Percentiles rank a stretch among this genome's conserved stretches.
phyloP scores from a whole-genome alignment of 2,797 vertebrate genomes.

The Echiichthys vipera region DNA sequence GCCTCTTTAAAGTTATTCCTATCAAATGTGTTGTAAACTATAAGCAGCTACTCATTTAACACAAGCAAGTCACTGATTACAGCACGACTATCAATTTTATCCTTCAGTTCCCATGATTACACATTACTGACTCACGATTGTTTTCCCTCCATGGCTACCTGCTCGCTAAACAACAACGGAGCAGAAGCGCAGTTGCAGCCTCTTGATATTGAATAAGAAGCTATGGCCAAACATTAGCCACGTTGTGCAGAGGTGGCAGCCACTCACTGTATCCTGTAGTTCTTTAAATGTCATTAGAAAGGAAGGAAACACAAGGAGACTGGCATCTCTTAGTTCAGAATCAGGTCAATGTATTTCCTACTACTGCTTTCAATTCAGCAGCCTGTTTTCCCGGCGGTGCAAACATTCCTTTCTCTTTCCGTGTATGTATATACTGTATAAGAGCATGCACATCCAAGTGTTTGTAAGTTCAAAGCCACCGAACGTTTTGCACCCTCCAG shows the following conservation, averaged over 20 bases:
- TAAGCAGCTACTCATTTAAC: not conserved
- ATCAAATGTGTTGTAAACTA: not conserved
- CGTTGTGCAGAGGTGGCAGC: conserved; percentile 5
- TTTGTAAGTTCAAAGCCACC: conserved; percentile 21
- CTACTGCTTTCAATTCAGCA: conserved; percentile 36
- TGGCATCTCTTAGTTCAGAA: conserved; percentile 32
- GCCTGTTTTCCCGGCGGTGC: conserved; percentile 22
- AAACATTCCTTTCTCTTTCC: conserved; percentile 18
- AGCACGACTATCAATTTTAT: conserved; percentile 30
- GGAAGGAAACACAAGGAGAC: conserved; percentile 45
- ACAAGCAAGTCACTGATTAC: conserved; percentile 6
- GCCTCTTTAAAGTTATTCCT: not conserved
- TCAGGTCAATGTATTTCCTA: conserved; percentile 50
- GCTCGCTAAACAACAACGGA: conserved; percentile 30
- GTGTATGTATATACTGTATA: not conserved
- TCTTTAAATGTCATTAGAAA: conserved; percentile 26
- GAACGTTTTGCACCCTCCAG: conserved; percentile 41
- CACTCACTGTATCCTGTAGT: conserved; percentile 18
- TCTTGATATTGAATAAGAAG: conserved; percentile 8
- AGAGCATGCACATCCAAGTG: conserved; percentile 13
- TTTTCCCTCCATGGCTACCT: conserved; percentile 48
- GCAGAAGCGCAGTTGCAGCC: conserved; percentile 14
- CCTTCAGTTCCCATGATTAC: conserved; percentile 57
- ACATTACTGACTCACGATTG: conserved; percentile 48
- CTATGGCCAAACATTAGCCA: not conserved